phyloP scores from a whole-genome alignment of 2,888 invertebrate species.

The Chaetoderma sp. region DNA sequence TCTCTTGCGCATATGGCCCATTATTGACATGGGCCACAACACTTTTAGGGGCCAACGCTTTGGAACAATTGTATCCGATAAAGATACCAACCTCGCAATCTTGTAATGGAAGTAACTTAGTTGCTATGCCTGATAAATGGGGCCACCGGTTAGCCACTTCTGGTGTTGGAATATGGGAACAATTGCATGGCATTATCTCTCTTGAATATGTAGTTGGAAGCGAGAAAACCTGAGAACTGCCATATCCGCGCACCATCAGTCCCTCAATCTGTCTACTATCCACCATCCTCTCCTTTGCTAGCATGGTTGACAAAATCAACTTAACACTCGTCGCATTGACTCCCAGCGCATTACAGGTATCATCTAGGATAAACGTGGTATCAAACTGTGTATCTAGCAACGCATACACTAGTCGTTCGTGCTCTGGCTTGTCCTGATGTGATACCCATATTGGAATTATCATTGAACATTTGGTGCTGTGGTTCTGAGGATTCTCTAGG shows the following conservation, averaged over 20 bases:
- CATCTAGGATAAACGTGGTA: constrained; percentile 31
- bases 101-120: constrained; percentile 26
- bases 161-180: constrained; percentile 26
- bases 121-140: constrained; percentile 17
- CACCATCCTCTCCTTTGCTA: constrained; percentile 3
- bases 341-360: constrained; percentile 17
- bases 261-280: constrained; percentile 14
- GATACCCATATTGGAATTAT: constrained; percentile 32
- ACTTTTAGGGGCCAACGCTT: constrained; percentile 29
- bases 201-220: constrained; percentile 27
- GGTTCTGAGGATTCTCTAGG: background rate
- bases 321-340: constrained; percentile 8
- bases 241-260: constrained; percentile 22
- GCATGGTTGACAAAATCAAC: constrained; percentile 24
- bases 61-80: constrained; percentile 32
- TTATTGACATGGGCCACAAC: constrained; percentile 9
- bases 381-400: constrained; percentile 39
- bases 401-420: constrained; percentile 35
- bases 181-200: constrained; percentile 30
- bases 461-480: constrained; percentile 22
- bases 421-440: constrained; percentile 15
- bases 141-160: constrained; percentile 17
- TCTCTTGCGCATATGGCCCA: constrained; percentile 32
- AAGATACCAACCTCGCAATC: constrained; percentile 36
- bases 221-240: background rate